Base-by-base conservation (phyloP, 1,140 invertebrate species). In the Steinernema khuongi region DNA sequence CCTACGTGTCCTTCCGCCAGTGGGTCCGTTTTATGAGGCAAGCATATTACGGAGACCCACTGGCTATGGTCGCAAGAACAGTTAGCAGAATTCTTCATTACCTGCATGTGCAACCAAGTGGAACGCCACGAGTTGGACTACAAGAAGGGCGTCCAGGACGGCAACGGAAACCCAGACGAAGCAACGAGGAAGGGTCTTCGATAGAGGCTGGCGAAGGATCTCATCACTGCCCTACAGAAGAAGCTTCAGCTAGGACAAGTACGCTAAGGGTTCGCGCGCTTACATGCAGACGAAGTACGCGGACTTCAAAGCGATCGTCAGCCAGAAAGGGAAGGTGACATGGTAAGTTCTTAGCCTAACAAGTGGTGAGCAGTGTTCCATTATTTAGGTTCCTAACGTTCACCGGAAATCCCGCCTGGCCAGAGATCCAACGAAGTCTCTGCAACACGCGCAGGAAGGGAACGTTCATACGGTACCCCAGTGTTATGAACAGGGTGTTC, bases 101-200 rank as follows among this genome's bases (percentile, higher is more conserved):
- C 26, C 50, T 7, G 14, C 11, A 26, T 60, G 4, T 17, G 22
- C 50, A 60, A 60, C 50, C 50, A 60, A 22, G 26, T 60, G 4
- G 50, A 60, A 22, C 50, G 50, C 7, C 22, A 60, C 50, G 50
- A 60, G 22, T n/a, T 60, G 50, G 50, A 60, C 19, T 60, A 60
- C 50, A 11, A 22, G 11, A 60, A 60, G 19, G 2, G 26, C 4
- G 50, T 60, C 26, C 50, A 60, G 50, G 50, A 60, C n/a, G n/a
- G n/a, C n/a, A n/a, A n/a, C n/a, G n/a, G n/a, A n/a, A n/a, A n/a
- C n/a, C n/a, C n/a, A n/a, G n/a, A n/a, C n/a, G n/a, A n/a, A n/a
- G n/a, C n/a, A n/a, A n/a, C n/a, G 50, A 7, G 50, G 7, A 60
- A 14, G 4, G 26, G 26, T 26, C 22, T 60, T 11, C 7, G 50